These are phyloP conservation scores for Orbicella faveolata DNA, from an alignment of 64 coral and sea anemone genomes.

Conservation along the genomic window DNA sequence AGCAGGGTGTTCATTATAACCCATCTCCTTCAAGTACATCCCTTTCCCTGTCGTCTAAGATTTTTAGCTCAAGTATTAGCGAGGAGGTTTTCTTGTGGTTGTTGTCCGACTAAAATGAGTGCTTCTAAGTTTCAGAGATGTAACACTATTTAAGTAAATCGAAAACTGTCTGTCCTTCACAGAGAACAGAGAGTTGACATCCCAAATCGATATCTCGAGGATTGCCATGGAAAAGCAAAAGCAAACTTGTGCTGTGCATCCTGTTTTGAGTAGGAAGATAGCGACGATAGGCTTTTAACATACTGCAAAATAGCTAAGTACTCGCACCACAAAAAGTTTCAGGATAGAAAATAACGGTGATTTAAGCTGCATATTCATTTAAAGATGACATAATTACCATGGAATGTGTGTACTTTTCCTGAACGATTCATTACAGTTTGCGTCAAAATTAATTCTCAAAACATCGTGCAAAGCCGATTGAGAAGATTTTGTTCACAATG, in stretches of 20 bases:
- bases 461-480: too few relatives aligned
- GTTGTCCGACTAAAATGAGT: neutral
- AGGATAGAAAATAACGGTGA: too few relatives aligned
- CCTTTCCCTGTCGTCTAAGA: neutral
- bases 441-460: too few relatives aligned
- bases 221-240: too few relatives aligned
- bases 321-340: neutral
- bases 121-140: neutral
- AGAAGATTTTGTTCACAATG: neutral
- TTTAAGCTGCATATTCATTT: too few relatives aligned
- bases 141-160: too few relatives aligned
- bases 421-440: neutral
- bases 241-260: too few relatives aligned
- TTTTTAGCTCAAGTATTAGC: neutral
- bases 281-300: neutral
- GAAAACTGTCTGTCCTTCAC: too few relatives aligned
- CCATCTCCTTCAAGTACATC: slow-evolving; percentile 21
- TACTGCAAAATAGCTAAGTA: neutral
- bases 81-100: neutral
- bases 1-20: neutral
- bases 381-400: too few relatives aligned
- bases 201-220: too few relatives aligned
- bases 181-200: too few relatives aligned
- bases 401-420: neutral
- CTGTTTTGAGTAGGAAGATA: too few relatives aligned